Percentiles rank a stretch among this genome's conserved stretches.
These are phyloP conservation scores for Apostichopus japonicus DNA, from an alignment of 35 echinoderm and acorn worm species.

Conservation along the genomic window DNA sequence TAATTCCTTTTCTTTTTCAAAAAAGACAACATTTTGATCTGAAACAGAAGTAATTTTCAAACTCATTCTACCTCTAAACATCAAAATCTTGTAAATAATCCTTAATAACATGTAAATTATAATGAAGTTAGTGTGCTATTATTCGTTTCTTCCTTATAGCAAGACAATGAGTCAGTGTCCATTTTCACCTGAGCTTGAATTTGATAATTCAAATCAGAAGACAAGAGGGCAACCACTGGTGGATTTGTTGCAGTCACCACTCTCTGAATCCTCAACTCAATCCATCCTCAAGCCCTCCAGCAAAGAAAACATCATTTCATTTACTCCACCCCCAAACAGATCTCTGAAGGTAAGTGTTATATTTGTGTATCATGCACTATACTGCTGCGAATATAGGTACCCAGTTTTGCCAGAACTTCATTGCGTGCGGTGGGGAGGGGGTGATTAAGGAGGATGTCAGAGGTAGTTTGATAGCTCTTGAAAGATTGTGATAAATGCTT, in stretches of 20 bases:
- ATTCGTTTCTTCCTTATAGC: neutral
- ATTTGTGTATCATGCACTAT: neutral
- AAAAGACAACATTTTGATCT: no score
- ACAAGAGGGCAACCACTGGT: neutral
- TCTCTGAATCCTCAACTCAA: neutral
- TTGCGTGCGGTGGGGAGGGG: no score
- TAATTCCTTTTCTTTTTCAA: no score
- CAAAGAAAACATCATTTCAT: constrained; percentile 49
- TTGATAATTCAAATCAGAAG: constrained; percentile 24
- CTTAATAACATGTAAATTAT: no score
- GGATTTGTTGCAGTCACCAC: neutral
- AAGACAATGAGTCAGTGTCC: constrained; percentile 60
- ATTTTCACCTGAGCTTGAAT: constrained; percentile 51
- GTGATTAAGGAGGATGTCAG: no score
- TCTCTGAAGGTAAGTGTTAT: constrained; percentile 46
- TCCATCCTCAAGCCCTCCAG: constrained; percentile 46
- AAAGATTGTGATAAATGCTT: no score
- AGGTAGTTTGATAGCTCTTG: no score
- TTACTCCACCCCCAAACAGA: constrained; percentile 36
- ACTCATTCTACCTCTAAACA: no score
- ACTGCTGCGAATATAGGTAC: no score
- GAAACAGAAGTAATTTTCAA: no score
- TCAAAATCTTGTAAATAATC: no score
- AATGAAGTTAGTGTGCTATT: neutral
- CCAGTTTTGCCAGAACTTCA: no score